Conservation (phyloP, 1,140 invertebrate species). For the Drosophila paulistorum region DNA sequence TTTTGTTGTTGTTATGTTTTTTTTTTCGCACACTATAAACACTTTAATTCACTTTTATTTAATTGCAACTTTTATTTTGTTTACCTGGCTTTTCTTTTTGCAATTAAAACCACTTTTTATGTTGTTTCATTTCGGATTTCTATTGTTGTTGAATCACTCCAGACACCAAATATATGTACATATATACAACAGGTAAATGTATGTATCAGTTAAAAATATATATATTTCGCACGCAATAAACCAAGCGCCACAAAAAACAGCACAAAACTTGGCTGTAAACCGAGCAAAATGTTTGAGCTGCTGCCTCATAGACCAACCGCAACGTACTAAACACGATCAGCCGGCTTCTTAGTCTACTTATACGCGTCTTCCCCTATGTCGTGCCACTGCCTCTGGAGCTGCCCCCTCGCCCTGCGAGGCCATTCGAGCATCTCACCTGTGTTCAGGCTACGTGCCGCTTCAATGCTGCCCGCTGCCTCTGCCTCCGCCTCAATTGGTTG, state of each 20-base stretch:
- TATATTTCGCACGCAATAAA: slow-evolving; percentile 42
- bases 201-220: background rate
- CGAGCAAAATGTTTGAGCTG: slow-evolving; percentile 44
- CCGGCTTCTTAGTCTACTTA: slow-evolving; percentile 78
- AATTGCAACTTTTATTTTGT: slow-evolving; percentile 26
- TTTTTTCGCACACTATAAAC: background rate
- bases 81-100: slow-evolving; percentile 35
- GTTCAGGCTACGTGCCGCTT: slow-evolving; percentile 11
- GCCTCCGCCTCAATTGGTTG: slow-evolving; percentile 32
- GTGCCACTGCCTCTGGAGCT: background rate
- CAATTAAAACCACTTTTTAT: slow-evolving; percentile 55
- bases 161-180: background rate
- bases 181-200: background rate
- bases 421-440: background rate
- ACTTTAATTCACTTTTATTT: slow-evolving; percentile 2
- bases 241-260: slow-evolving; percentile 15
- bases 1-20: background rate
- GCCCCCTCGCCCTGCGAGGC: background rate
- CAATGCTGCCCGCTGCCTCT: background rate
- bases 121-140: slow-evolving; percentile 45
- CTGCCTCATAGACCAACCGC: slow-evolving; percentile 68
- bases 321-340: slow-evolving; percentile 75
- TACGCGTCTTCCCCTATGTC: slow-evolving; percentile 27
- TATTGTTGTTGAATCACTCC: slow-evolving; percentile 53
- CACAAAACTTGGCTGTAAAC: slow-evolving; percentile 20